phyloP scores from a whole-genome alignment of 2,113 vertebrate species.

The Triplophysa tibetana region DNA sequence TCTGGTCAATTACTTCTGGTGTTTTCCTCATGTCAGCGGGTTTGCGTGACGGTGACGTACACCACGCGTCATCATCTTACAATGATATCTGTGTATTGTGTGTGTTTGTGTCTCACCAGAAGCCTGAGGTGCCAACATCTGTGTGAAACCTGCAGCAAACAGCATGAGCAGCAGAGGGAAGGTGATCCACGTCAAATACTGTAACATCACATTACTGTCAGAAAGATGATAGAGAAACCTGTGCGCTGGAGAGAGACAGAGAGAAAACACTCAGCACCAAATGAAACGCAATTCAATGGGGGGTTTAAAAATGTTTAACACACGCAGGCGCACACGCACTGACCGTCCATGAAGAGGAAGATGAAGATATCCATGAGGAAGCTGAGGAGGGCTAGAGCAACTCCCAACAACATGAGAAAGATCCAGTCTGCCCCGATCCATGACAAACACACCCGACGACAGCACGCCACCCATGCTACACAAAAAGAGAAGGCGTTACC shows the following conservation, averaged over 20 bases:
- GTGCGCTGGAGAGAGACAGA: conserved; percentile 35
- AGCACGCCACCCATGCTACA: not conserved
- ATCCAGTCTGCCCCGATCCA: conserved; percentile 49
- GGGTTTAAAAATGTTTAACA: not conserved
- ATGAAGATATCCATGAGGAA: conserved; percentile 48
- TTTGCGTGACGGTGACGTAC: not conserved
- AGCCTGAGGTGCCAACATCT: conserved; percentile 33
- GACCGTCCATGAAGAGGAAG: conserved; percentile 29
- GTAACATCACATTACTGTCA: conserved; percentile 37
- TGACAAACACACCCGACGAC: conserved; percentile 13
- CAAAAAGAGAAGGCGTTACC: not conserved
- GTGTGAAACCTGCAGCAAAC: conserved; percentile 33
- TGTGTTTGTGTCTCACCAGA: conserved; percentile 32
- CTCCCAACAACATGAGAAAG: conserved; percentile 36
- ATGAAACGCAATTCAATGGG: no score
- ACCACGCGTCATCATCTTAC: no score
- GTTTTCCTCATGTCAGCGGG: not conserved
- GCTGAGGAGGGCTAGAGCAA: conserved; percentile 33
- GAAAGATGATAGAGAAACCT: conserved; percentile 30
- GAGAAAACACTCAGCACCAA: not conserved
- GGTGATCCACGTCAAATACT: conserved; percentile 47
- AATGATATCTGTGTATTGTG: not conserved
- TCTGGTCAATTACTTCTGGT: not conserved
- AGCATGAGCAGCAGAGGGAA: conserved; percentile 38
- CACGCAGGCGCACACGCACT: conserved; percentile 10